Evolutionary conservation across 1,140 invertebrate genomes (phyloP).

Genomic region (Brachionus manjavacas): DNA sequence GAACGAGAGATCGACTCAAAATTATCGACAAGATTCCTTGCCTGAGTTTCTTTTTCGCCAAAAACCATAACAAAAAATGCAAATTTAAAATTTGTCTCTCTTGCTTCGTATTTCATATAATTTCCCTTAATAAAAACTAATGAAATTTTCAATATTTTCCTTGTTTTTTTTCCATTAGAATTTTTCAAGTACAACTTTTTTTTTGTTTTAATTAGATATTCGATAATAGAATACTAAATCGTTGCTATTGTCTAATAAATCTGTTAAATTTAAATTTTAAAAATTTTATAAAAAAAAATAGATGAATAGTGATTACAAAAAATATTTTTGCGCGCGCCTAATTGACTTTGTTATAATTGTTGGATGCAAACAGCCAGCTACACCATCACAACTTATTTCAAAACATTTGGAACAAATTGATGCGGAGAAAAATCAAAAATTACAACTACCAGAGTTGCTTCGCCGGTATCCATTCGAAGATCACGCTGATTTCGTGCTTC

Average conservation of each 20-base stretch:
- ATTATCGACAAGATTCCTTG: conserved; percentile 6
- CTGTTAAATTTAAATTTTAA: not conserved
- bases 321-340: conserved; percentile 63
- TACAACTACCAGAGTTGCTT: conserved; percentile 56
- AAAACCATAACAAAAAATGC: not conserved
- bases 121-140: not conserved
- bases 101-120: not conserved
- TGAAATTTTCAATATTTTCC: not conserved
- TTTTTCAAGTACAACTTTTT: not conserved
- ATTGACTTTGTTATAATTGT: conserved; percentile 93
- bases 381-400: not conserved
- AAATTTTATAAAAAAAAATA: not conserved
- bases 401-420: conserved; percentile 21
- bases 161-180: not conserved
- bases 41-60: not conserved
- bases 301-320: conserved; percentile 40
- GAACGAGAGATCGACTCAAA: not conserved
- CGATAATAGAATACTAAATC: not conserved
- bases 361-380: conserved; percentile 69
- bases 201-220: not conserved
- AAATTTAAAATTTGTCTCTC: conserved; percentile 3
- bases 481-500: conserved; percentile 89
- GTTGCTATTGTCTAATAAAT: not conserved
- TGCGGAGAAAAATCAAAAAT: conserved; percentile 45
- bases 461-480: conserved; percentile 91